Conservation (phyloP, 35 echinoderm and acorn worm species). For the Heliocidaris tuberculata region DNA sequence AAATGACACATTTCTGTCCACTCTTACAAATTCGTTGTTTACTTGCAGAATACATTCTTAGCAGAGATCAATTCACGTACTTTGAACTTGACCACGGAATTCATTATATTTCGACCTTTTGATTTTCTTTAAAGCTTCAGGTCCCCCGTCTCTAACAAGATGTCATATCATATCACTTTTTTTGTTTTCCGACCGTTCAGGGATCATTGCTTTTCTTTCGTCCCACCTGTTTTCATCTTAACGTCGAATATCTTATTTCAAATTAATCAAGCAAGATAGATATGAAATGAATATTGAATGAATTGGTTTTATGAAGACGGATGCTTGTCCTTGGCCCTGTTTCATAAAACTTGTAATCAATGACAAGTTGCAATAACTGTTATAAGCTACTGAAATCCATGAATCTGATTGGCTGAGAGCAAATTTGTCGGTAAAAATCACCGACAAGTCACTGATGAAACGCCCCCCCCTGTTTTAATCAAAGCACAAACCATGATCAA, state of each 20-base stretch:
- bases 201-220: background rate
- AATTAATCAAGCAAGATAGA: background rate
- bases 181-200: background rate
- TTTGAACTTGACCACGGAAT: background rate
- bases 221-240: background rate
- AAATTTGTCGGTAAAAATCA: no score
- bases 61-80: background rate
- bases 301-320: background rate
- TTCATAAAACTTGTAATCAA: no score
- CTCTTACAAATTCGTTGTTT: background rate
- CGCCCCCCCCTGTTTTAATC: no score
- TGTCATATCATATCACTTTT: background rate
- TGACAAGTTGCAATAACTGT: no score
- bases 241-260: background rate
- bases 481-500: no score
- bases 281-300: background rate
- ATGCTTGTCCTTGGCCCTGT: background rate
- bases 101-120: background rate
- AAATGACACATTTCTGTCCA: constrained; percentile 9
- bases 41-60: background rate
- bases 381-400: no score
- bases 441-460: no score
- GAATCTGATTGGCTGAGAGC: no score
- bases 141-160: background rate
- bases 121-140: background rate